Evolutionary conservation across 2,113 vertebrate species (phyloP), one percentile per base, ranked within the genome.

Genomic region (Machaerirhynchus nigripectus): DNA sequence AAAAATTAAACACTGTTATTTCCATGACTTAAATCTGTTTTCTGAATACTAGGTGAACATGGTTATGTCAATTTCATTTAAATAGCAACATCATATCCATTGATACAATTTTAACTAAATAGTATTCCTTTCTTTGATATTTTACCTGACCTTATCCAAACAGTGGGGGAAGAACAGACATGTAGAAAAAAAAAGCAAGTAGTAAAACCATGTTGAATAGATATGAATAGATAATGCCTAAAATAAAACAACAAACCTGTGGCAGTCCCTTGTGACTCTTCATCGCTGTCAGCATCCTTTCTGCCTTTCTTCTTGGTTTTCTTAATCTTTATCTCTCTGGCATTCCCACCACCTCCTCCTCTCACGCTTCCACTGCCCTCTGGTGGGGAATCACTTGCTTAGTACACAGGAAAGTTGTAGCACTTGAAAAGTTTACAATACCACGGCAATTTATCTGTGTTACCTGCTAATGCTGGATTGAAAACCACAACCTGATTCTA

Each of bases 261-360:
- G 56, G 97, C 97, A 44, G 97, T 78, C 64, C 97, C 88, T 67
- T 98, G 98, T 0, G 85, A 97, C 50, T 99, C 99, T 27, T 99
- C 99, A 65, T 99, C 99, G 1, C 99, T 99, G 61, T 99, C 99
- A 23, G 98, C 98, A 10, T 99, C 99, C 92, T 97, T 99, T 95
- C 98, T 98, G 63, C 98, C 98, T 95, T 99, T 99, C 97, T 99
- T 99, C 97, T 99, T 99, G 49, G 92, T 97, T 97, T 99, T 99
- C 60, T 98, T 99, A 44, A 98, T 98, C 89, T 98, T 98, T 96
- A 99, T 97, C 75, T 99, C 99, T 94, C 99, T 98, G 89, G 99
- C 99, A 71, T 99, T 99, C 69, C 99, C 94, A 26, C 98, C 98
- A 5, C 99, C 98, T 93, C 98, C 97, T 26, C 96, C 87, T 98